phyloP scores from a whole-genome alignment of 2,888 invertebrate species.

The Aspidapion aeneum region DNA sequence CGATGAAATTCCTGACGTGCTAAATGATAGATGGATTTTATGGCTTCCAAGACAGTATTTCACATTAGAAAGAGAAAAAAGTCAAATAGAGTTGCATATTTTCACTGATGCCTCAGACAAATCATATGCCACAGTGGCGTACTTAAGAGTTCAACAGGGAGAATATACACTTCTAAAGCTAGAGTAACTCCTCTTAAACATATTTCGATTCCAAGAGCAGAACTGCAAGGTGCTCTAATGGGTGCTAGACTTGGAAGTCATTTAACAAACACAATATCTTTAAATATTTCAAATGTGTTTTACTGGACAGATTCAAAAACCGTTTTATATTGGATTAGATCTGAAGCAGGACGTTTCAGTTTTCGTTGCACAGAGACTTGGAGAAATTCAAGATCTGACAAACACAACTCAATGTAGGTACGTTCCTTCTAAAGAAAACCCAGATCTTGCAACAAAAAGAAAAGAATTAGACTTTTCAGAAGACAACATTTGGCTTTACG shows the following conservation, averaged over 20 bases:
- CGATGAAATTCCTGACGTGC: background rate
- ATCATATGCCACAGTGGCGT: background rate
- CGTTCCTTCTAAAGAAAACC: background rate
- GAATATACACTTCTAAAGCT: background rate
- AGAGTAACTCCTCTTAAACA: background rate
- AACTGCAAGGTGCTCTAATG: background rate
- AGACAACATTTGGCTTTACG: background rate
- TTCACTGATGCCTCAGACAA: background rate
- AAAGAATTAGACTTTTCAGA: background rate
- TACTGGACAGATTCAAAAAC: background rate
- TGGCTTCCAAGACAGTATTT: background rate
- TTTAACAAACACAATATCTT: background rate
- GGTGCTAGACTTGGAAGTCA: background rate
- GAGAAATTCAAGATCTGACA: background rate
- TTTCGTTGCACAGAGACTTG: background rate
- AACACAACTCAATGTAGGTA: background rate
- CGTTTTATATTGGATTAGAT: background rate
- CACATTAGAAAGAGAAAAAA: background rate
- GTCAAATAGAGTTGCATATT: background rate
- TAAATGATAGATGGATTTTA: background rate
- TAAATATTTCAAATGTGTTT: background rate
- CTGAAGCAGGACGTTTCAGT: background rate
- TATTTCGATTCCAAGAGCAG: background rate
- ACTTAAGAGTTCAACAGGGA: background rate
- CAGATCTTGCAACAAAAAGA: background rate